Percentiles rank a stretch among this genome's conserved stretches.
Evolutionary conservation across 2,888 invertebrate species (phyloP).

Genomic region (Apoderus coryli): DNA sequence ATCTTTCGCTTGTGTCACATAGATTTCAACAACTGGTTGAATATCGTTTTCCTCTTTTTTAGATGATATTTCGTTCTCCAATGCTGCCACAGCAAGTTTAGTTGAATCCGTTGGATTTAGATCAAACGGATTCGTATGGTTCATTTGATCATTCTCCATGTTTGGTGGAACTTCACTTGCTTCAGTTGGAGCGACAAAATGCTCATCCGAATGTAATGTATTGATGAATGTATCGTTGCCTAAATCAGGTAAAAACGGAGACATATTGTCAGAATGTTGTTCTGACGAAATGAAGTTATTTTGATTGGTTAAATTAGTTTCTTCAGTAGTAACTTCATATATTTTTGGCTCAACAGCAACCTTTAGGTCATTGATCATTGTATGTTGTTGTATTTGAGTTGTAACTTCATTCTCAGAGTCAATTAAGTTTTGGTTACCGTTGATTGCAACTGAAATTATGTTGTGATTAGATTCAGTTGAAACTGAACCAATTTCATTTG

Average conservation of each 20-base stretch:
- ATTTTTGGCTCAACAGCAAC: conserved; percentile 10
- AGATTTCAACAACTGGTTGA: neutral
- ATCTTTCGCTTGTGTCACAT: neutral
- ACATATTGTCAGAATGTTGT: conserved; percentile 50
- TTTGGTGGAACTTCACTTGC: conserved; percentile 27
- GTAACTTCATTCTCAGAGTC: too few relatives aligned
- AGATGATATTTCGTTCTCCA: conserved; percentile 18
- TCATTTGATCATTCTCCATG: conserved; percentile 37
- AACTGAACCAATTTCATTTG: too few relatives aligned
- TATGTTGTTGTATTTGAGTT: conserved; percentile 6
- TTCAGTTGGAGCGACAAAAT: conserved; percentile 18
- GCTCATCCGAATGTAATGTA: conserved; percentile 39
- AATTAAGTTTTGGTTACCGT: too few relatives aligned
- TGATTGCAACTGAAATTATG: too few relatives aligned
- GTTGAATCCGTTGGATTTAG: conserved; percentile 22
- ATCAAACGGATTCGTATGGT: conserved; percentile 37
- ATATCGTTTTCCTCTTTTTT: conserved; percentile 12
- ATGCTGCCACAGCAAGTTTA: conserved; percentile 20
- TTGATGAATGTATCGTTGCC: conserved; percentile 46
- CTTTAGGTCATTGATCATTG: too few relatives aligned
- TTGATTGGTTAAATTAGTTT: conserved; percentile 12
- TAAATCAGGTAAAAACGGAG: conserved; percentile 50
- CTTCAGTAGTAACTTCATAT: conserved; percentile 13
- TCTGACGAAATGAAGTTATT: conserved; percentile 21
- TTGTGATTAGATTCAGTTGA: too few relatives aligned